These are phyloP conservation scores for Ptiloglossa arizonensis DNA, from an alignment of 1,140 invertebrate species.

Conservation along the genomic window DNA sequence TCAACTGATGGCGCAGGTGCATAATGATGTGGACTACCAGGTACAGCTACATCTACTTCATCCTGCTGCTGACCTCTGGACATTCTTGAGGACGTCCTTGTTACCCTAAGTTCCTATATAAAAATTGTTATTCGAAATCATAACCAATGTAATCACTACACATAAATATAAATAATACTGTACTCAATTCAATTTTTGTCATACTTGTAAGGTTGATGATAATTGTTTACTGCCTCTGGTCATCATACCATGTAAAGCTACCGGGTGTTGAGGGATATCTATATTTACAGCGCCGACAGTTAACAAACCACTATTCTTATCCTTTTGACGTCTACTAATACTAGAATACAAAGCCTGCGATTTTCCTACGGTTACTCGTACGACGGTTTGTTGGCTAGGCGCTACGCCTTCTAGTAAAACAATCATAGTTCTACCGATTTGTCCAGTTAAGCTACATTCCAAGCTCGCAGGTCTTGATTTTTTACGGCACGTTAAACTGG, in stretches of 20 bases:
- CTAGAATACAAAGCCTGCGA: conserved; percentile 95
- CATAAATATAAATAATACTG: too few relatives aligned
- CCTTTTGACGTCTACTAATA: conserved; percentile 88
- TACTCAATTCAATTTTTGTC: too few relatives aligned
- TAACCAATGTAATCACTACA: background rate
- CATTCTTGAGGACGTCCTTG: conserved; percentile 88
- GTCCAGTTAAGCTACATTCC: conserved; percentile 94
- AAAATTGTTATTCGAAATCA: background rate
- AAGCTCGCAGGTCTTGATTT: conserved; percentile 87
- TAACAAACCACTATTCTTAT: conserved; percentile 93
- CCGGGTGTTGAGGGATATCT: conserved; percentile 98
- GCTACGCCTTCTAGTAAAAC: conserved; percentile 94
- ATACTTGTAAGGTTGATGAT: conserved; percentile 93
- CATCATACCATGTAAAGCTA: conserved; percentile 98
- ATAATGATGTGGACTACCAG: conserved; percentile 84
- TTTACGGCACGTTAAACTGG: conserved; percentile 89
- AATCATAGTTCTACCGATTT: conserved; percentile 95
- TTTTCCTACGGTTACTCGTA: conserved; percentile 95
- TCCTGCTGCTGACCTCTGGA: conserved; percentile 81
- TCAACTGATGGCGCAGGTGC: conserved; percentile 75
- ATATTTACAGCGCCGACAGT: conserved; percentile 94
- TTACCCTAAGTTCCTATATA: conserved; percentile 88
- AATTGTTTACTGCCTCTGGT: conserved; percentile 96
- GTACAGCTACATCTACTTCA: conserved; percentile 82
- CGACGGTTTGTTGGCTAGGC: conserved; percentile 96